Base-by-base conservation (phyloP, 2,113 vertebrate genomes). In the Campylorhamphus procurvoides region DNA sequence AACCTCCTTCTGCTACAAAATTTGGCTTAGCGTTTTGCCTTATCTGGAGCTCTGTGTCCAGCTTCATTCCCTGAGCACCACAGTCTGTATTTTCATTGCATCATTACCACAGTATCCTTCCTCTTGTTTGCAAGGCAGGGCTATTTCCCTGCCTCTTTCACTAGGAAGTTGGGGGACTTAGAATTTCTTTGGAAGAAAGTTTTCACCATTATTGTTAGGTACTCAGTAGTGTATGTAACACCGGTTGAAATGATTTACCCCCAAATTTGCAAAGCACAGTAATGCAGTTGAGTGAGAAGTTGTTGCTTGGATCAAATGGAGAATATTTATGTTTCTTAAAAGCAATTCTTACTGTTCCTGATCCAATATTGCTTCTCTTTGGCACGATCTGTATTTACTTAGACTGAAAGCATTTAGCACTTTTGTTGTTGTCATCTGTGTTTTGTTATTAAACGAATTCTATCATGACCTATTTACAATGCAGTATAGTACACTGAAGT, bases 401-500 rank as follows among this genome's bases (percentile, higher is more conserved):
- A 91, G 46, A 42, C 23, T 44, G 49, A 94, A 79, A 52, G 80
- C 67, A 63, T 71, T 92, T 74, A 93, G 84, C 77, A 68, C 56
- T 89, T 92, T 68, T 60, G 84, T 83, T 73, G 72, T 87, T 93
- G 35, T 53, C 76, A 44, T 29, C 12, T 6, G 16, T 24, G 56
- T 63, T 73, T 91, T 39, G 16, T 87, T 78, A 87, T 73, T 56
- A 92, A 97, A 91, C 62, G 5, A 94, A 78, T 92, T 89, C 53
- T 44, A 76, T 67, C 47, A 13, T 15, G 7, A 87, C 49, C 77
- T 66, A 69, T 78, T 87, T 91, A 84, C 49, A 63, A 18, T 3
- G 20, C 15, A 66, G 35, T 77, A 69, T 81, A 77, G 93, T 20
- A 44, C 37, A 39, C 71, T 33, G 37, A 91, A 87, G 74, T 86